A percentile compares a stretch with the other conserved stretches of the same genome.
Conservation (phyloP, 2,797 vertebrate species). For the Acanthurus leucopareius region DNA sequence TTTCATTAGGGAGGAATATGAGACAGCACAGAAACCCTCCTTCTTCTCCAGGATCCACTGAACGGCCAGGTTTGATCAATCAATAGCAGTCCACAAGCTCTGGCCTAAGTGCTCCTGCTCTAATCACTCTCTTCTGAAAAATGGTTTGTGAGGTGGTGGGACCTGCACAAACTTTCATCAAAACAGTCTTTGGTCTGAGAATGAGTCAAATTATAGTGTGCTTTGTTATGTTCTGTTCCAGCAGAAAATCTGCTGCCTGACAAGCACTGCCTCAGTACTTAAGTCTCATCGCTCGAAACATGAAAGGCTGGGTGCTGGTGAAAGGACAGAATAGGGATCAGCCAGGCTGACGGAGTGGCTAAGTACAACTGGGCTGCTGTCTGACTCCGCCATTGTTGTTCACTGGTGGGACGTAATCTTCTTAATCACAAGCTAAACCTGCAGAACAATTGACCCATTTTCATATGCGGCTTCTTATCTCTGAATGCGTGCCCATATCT, state of each 20-base stretch:
- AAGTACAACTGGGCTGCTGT: conserved; percentile 73
- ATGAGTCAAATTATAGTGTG: conserved; percentile 69
- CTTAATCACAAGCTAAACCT: conserved; percentile 81
- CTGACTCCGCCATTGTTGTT: conserved; percentile 77
- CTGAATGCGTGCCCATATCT: conserved; percentile 74
- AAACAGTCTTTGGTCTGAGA: conserved; percentile 68
- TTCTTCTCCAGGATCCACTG: conserved; percentile 62
- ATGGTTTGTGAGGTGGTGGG: conserved; percentile 52
- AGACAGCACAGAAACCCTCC: conserved; percentile 58
- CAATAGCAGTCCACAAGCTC: conserved; percentile 70
- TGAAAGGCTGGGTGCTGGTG: conserved; percentile 67
- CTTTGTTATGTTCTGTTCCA: conserved; percentile 73
- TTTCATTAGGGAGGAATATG: conserved; percentile 82
- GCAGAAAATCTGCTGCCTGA: conserved; percentile 67
- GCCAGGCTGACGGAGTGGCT: conserved; percentile 69
- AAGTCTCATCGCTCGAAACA: conserved; percentile 73
- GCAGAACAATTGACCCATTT: conserved; percentile 85
- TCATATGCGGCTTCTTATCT: conserved; percentile 76
- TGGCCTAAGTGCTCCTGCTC: conserved; percentile 71
- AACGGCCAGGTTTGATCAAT: conserved; percentile 83
- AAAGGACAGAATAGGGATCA: conserved; percentile 75
- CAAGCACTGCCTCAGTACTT: conserved; percentile 63
- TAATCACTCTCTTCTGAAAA: conserved; percentile 79
- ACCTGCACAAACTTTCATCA: conserved; percentile 68
- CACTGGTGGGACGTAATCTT: conserved; percentile 79